Evolutionary conservation across 2,113 vertebrate species (phyloP).

Genomic region (Alligator sinensis): DNA sequence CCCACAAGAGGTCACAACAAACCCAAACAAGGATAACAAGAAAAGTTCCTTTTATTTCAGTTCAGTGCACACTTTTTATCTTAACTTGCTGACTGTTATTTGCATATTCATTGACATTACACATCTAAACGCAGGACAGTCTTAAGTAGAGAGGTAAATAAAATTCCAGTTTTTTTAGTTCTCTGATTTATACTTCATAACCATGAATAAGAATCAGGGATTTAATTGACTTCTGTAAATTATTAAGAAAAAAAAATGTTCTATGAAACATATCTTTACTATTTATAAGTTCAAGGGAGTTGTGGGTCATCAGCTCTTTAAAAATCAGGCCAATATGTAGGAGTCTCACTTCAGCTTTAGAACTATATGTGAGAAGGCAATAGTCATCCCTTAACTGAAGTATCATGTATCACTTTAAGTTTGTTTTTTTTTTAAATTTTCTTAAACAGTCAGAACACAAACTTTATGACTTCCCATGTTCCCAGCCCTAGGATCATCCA

Average conservation of each 20-base stretch:
- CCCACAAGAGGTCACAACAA: constrained; percentile 54
- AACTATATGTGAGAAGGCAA: neutral
- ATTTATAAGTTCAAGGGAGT: no score
- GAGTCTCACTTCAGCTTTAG: no score
- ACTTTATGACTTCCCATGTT: neutral
- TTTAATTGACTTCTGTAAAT: neutral
- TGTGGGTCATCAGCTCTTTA: no score
- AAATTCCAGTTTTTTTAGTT: neutral
- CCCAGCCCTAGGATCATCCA: neutral
- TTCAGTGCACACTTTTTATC: neutral
- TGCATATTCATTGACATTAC: neutral
- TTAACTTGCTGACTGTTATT: neutral
- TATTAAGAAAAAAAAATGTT: neutral
- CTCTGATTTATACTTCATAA: neutral
- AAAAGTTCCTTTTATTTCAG: neutral
- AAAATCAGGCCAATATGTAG: no score
- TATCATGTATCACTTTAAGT: neutral
- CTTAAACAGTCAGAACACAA: neutral
- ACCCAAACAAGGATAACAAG: neutral
- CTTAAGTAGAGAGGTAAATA: neutral
- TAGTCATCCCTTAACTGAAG: neutral
- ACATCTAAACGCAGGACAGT: neutral
- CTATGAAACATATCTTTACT: no score
- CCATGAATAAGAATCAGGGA: no score
- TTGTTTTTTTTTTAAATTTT: neutral